Evolutionary conservation across 2,888 invertebrate genomes (phyloP).

Genomic region (Dynastes maya): DNA sequence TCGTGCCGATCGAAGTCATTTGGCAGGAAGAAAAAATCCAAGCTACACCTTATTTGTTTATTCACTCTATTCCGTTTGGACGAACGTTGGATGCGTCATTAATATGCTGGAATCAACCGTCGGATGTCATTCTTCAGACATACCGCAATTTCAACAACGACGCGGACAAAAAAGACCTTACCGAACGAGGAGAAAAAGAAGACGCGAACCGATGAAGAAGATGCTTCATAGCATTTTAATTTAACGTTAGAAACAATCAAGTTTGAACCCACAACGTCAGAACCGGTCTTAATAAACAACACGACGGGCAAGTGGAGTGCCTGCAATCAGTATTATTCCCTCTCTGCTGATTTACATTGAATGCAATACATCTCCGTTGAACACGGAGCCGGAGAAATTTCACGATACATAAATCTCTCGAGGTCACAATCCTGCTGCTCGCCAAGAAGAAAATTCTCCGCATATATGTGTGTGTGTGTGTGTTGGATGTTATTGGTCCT

Average conservation of each 20-base stretch:
- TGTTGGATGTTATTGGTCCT: conserved; percentile 44
- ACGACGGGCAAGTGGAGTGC: conserved; percentile 43
- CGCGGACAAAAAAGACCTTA: conserved; percentile 35
- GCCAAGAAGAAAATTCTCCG: conserved; percentile 31
- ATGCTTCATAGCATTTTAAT: conserved; percentile 46
- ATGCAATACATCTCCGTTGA: conserved; percentile 68
- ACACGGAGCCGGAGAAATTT: conserved; percentile 65
- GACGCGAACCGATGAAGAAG: conserved; percentile 38
- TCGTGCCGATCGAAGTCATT: neutral
- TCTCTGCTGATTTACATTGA: conserved; percentile 67
- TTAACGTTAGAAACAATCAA: conserved; percentile 48
- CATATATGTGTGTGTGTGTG: neutral
- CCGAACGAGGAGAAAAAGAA: conserved; percentile 25
- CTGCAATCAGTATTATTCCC: conserved; percentile 47
- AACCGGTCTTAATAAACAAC: conserved; percentile 47
- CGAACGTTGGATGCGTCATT: conserved; percentile 10
- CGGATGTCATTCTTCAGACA: conserved; percentile 40
- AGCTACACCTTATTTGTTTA: conserved; percentile 28
- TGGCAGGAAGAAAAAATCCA: neutral
- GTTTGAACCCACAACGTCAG: conserved; percentile 46
- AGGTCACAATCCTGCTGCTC: conserved; percentile 40
- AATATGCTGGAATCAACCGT: conserved; percentile 30
- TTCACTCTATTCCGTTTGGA: conserved; percentile 22
- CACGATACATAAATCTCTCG: conserved; percentile 66
- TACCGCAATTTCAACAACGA: conserved; percentile 36